Evolutionary conservation across 1,140 invertebrate species (phyloP), one percentile per base, ranked within the genome.

Genomic region (Pemphigus obesinymphae): DNA sequence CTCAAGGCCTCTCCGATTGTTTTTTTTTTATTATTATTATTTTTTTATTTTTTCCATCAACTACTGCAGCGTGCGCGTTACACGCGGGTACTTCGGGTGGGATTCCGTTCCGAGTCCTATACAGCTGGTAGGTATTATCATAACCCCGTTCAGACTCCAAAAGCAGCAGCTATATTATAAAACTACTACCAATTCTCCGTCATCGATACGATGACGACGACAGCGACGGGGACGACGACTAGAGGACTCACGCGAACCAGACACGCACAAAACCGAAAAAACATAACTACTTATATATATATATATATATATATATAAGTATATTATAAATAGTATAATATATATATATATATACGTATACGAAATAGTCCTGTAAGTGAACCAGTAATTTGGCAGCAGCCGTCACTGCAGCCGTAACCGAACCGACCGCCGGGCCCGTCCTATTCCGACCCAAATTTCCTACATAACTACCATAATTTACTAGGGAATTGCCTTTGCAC

Each of bases 1-100:
- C 73, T 76, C 73, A 23, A 76, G 73, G 73, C 29, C 73, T 76
- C 73, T 45, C 10, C 45, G 73, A 76, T 76, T 76, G 73, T 76
- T 76, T 76, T 37, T 76, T 31, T n/a, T 20, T n/a, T n/a, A n/a
- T n/a, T n/a, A n/a, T n/a, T n/a, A n/a, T n/a, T n/a, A n/a, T n/a
- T 29, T 37, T 55, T 50, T 7, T 20, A 5, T 43, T 75, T 53
- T 75, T 40, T 34, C 45, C 26, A 31, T 34, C 45, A 7, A n/a
- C 70, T 7, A 45, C 40, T 13, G 26, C 17, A 29, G 5, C 37
- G 68, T 31, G 43, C 72, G 72, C 48, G 45, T 75, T 76, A 76
- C 50, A 58, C 73, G 23, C 73, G 15, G 20, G 29, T 31, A 76
- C 50, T 76, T 76, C 31, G 31, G 73, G 34, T 76, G 53, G 31